phyloP scores from a whole-genome alignment of 2,113 vertebrate genomes.

The Lipotes vexillifer region DNA sequence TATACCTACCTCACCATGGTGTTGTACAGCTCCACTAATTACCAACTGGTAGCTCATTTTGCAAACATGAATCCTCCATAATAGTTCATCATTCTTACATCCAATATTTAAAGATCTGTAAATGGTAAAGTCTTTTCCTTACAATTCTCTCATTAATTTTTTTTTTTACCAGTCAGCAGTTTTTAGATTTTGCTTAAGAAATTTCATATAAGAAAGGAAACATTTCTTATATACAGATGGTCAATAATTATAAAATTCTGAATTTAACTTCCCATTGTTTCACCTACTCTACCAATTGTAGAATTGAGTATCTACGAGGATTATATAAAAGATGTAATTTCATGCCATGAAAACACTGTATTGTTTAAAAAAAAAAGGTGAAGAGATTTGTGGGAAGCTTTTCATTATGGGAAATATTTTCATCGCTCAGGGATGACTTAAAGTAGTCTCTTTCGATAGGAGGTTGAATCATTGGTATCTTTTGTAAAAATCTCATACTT shows the following conservation, averaged over 20 bases:
- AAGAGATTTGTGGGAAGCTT: background rate
- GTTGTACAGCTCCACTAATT: constrained; percentile 40
- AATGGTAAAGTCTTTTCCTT: constrained; percentile 23
- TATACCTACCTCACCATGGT: constrained; percentile 45
- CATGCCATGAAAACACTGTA: background rate
- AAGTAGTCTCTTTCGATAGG: background rate
- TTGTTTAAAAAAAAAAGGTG: background rate
- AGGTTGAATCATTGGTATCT: background rate
- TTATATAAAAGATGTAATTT: constrained; percentile 22
- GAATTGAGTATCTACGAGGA: background rate
- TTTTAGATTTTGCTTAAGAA: constrained; percentile 41
- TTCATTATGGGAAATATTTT: constrained; percentile 5
- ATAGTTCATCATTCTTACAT: constrained; percentile 47
- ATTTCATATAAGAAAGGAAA: constrained; percentile 20
- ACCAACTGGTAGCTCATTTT: constrained; percentile 53
- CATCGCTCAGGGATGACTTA: background rate
- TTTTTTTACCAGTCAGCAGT: constrained; percentile 45
- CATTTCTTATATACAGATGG: constrained; percentile 5
- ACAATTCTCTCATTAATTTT: constrained; percentile 25
- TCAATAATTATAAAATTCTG: background rate
- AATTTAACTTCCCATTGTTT: background rate
- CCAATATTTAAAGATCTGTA: constrained; percentile 27
- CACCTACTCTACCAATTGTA: background rate
- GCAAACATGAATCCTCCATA: constrained; percentile 35
- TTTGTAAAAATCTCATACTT: background rate